These are phyloP conservation scores for Agriopis marginaria DNA, from an alignment of 2,888 invertebrate genomes.

Conservation along the genomic window DNA sequence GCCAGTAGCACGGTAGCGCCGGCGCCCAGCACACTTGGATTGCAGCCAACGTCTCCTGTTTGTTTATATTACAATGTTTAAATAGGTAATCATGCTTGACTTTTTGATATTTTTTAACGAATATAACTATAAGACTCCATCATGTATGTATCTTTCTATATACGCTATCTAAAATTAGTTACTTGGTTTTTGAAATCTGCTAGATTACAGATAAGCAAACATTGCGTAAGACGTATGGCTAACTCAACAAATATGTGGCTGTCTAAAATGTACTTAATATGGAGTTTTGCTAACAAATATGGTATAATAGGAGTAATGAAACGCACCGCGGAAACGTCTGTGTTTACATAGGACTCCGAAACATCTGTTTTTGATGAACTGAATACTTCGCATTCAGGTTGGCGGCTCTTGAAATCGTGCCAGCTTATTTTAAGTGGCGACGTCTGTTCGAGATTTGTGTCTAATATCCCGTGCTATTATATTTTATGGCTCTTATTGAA, in stretches of 20 bases:
- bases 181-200: background rate
- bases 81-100: slow-evolving; percentile 46
- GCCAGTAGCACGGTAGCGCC: slow-evolving; percentile 67
- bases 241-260: slow-evolving; percentile 4
- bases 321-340: slow-evolving; percentile 60
- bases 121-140: background rate
- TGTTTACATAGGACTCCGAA: slow-evolving; percentile 77
- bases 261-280: slow-evolving; percentile 27
- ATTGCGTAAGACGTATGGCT: slow-evolving; percentile 2
- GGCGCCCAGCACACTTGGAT: slow-evolving; percentile 78
- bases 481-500: slow-evolving; percentile 68
- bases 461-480: slow-evolving; percentile 68
- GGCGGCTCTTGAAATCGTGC: slow-evolving; percentile 83
- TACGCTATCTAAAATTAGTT: background rate
- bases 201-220: background rate
- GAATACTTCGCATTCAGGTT: slow-evolving; percentile 83
- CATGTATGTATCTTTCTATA: too few species aligned
- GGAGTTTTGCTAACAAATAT: slow-evolving; percentile 49
- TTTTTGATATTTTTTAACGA: slow-evolving; percentile 34
- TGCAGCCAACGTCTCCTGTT: slow-evolving; percentile 73
- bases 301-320: slow-evolving; percentile 57
- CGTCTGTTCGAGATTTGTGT: slow-evolving; percentile 80
- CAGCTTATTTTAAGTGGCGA: slow-evolving; percentile 85
- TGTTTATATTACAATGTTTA: slow-evolving; percentile 77
- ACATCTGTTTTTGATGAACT: slow-evolving; percentile 85